Percentiles rank a stretch among this genome's conserved stretches.
phyloP scores from a whole-genome alignment of 1,140 invertebrate species.

The Drosophila lowei region DNA sequence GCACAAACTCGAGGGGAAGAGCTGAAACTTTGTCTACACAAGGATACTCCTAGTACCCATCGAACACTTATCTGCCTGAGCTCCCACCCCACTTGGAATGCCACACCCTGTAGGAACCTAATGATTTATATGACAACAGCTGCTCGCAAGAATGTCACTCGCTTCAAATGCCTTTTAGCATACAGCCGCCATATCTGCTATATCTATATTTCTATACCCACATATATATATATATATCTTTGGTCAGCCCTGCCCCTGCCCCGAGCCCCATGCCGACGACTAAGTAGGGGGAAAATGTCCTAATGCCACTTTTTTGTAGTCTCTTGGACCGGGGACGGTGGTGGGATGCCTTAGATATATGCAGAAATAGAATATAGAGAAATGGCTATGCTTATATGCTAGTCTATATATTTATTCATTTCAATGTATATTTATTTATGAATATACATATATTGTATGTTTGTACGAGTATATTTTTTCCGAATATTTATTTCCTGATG shows the following conservation, averaged over 20 bases:
- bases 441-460: conserved; percentile 24
- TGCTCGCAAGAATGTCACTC: conserved; percentile 67
- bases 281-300: conserved; percentile 38
- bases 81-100: not conserved
- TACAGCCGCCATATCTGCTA: conserved; percentile 43
- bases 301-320: conserved; percentile 30
- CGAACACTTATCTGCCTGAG: not conserved
- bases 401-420: conserved; percentile 50
- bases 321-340: not conserved
- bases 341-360: conserved; percentile 11
- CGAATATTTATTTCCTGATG: conserved; percentile 80
- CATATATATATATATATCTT: not conserved
- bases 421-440: conserved; percentile 55
- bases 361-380: conserved; percentile 24
- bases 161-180: conserved; percentile 50
- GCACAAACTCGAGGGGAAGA: no score
- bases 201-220: conserved; percentile 27
- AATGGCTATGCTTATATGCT: conserved; percentile 30
- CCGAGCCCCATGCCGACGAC: not conserved
- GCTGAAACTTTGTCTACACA: no score
- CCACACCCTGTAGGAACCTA: conserved; percentile 56
- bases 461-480: conserved; percentile 34
- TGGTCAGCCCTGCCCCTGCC: conserved; percentile 5
- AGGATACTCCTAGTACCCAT: no score
- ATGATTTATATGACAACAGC: conserved; percentile 79